phyloP scores from a whole-genome alignment of 1,140 invertebrate genomes.

The Drosophila varians region DNA sequence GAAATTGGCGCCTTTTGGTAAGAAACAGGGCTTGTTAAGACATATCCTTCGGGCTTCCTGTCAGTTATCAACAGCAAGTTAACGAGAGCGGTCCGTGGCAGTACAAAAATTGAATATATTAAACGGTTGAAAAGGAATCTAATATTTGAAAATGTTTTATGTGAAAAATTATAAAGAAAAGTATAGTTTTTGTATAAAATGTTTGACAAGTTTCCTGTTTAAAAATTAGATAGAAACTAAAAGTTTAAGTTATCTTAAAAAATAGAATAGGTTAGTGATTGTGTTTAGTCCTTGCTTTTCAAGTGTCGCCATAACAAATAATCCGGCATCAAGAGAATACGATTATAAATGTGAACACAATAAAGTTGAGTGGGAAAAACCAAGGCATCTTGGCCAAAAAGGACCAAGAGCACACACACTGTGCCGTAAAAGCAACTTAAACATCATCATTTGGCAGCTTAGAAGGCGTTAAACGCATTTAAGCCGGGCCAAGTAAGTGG shows the following conservation, averaged over 20 bases:
- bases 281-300: conserved; percentile 1
- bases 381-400: conserved; percentile 46
- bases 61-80: conserved; percentile 66
- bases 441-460: conserved; percentile 72
- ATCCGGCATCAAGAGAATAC: conserved; percentile 38
- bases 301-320: conserved; percentile 47
- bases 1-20: conserved; percentile 73
- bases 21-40: conserved; percentile 69
- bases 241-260: neutral
- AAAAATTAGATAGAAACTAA: neutral
- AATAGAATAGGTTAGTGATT: too few species aligned
- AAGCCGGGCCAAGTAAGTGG: conserved; percentile 54
- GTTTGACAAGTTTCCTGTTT: neutral
- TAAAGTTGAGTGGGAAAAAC: conserved; percentile 53
- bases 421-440: conserved; percentile 38
- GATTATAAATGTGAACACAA: conserved; percentile 33
- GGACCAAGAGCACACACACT: neutral
- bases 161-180: too few species aligned
- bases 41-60: conserved; percentile 26
- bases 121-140: conserved; percentile 10
- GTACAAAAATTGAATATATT: neutral
- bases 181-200: neutral
- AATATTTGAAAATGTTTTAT: neutral
- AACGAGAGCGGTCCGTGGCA: conserved; percentile 58
- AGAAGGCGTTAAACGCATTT: conserved; percentile 69